Percentiles rank a stretch among this genome's conserved stretches.
These are phyloP conservation scores for Euphonia xanthogaster DNA, from an alignment of 2,797 vertebrate species.

Conservation along the genomic window DNA sequence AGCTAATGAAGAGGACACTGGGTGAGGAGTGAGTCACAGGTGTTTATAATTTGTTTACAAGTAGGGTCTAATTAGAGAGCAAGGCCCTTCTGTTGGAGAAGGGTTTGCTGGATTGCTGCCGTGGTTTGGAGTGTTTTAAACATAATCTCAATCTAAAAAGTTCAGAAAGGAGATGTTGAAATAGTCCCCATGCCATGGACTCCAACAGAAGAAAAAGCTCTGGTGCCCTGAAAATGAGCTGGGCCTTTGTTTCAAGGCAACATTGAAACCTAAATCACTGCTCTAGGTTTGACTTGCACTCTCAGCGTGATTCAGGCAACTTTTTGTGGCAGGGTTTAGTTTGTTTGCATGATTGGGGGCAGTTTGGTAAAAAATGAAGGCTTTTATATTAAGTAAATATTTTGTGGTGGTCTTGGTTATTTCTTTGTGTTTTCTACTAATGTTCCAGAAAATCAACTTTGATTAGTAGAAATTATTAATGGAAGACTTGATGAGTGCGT, in stretches of 20 bases:
- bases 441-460: fast-evolving
- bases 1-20: not conserved
- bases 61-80: not conserved
- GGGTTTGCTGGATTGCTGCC: not conserved
- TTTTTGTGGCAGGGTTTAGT: not conserved
- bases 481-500: not conserved
- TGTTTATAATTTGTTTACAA: not conserved
- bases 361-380: not conserved
- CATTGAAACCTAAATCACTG: not conserved
- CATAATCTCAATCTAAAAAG: not conserved
- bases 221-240: not conserved
- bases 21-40: not conserved
- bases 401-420: not conserved
- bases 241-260: not conserved
- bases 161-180: not conserved
- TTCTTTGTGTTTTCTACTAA: not conserved
- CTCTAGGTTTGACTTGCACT: not conserved
- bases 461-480: not conserved
- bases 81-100: not conserved
- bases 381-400: not conserved
- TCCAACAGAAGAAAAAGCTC: not conserved
- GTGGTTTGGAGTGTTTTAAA: not conserved
- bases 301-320: not conserved
- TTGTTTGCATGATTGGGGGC: not conserved
- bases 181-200: fast-evolving